Conservation (phyloP, 2,888 invertebrate species). For the Apeira syringaria region DNA sequence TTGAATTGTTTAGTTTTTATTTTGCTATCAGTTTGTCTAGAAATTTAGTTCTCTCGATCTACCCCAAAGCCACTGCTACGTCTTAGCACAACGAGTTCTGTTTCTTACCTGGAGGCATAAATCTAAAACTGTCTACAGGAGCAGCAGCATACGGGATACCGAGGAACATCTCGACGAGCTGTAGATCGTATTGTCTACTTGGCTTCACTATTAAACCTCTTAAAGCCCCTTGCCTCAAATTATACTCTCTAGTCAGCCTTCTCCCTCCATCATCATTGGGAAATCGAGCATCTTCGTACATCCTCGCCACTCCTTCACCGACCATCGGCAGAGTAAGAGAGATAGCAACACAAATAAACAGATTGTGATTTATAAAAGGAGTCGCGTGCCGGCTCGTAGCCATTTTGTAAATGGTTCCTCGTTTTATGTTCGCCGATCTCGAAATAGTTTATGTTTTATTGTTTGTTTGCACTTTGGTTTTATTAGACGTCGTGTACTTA, state of each 20-base stretch:
- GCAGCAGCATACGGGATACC: conserved; percentile 93
- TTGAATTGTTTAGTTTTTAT: too few relatives aligned
- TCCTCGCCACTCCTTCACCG: conserved; percentile 62
- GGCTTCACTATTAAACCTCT: conserved; percentile 87
- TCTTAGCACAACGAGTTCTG: too few relatives aligned
- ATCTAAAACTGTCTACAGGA: conserved; percentile 88
- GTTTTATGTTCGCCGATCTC: conserved; percentile 60
- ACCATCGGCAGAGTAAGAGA: conserved; percentile 72
- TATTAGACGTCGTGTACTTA: conserved; percentile 47
- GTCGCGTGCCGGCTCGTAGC: conserved; percentile 73
- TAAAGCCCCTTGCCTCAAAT: conserved; percentile 86
- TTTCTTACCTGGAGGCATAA: conserved; percentile 93
- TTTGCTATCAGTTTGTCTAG: too few relatives aligned
- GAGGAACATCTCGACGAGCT: conserved; percentile 88
- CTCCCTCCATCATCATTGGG: conserved; percentile 59
- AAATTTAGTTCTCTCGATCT: too few relatives aligned
- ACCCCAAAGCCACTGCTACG: too few relatives aligned
- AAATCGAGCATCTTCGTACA: conserved; percentile 61
- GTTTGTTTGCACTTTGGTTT: conserved; percentile 66
- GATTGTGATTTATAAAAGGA: conserved; percentile 70
- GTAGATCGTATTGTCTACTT: conserved; percentile 84
- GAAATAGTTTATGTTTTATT: conserved; percentile 66
- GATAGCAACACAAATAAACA: conserved; percentile 79
- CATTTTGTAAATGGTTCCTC: conserved; percentile 72
- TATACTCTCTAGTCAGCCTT: conserved; percentile 84